Percentiles rank a stretch among this genome's conserved stretches.
phyloP scores from a whole-genome alignment of 35 echinoderm and acorn worm species.

The Apostichopus californicus region DNA sequence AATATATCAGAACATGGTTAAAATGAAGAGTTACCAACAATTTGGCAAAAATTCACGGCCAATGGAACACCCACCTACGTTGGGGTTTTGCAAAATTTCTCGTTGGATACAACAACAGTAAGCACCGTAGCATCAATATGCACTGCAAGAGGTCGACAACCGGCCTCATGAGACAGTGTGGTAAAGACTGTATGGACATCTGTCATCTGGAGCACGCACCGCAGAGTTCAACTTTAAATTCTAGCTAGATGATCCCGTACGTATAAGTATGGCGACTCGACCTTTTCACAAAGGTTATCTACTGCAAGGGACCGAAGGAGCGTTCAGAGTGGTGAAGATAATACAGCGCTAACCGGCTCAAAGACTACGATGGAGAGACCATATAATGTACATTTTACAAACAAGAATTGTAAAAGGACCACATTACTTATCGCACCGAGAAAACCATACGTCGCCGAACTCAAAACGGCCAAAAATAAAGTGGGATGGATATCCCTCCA shows the following conservation, averaged over 20 bases:
- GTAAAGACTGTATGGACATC: constrained; percentile 37
- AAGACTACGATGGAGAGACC: constrained; percentile 61
- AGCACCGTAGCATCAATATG: constrained; percentile 52
- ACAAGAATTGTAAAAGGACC: constrained; percentile 58
- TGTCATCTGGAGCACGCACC: not conserved
- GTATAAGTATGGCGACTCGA: constrained; percentile 59
- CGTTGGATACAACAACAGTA: constrained; percentile 20
- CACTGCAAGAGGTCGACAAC: constrained; percentile 30
- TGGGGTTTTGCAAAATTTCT: constrained; percentile 15
- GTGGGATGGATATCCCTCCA: constrained; percentile 50
- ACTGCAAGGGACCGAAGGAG: constrained; percentile 13
- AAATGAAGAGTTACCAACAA: not conserved
- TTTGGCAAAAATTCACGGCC: constrained; percentile 54
- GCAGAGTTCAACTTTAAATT: constrained; percentile 44
- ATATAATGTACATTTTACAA: constrained; percentile 69
- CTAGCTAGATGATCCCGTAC: constrained; percentile 56
- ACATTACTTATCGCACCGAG: constrained; percentile 51
- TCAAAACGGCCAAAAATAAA: constrained; percentile 27
- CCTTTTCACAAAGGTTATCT: constrained; percentile 72
- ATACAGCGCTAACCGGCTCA: constrained; percentile 45
- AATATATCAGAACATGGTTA: not conserved
- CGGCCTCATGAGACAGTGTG: constrained; percentile 35
- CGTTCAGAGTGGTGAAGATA: constrained; percentile 44
- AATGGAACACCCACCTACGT: constrained; percentile 35
- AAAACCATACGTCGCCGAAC: constrained; percentile 32